Base-by-base conservation (phyloP, 2,888 invertebrate species). In the Drosophila multiciliata region DNA sequence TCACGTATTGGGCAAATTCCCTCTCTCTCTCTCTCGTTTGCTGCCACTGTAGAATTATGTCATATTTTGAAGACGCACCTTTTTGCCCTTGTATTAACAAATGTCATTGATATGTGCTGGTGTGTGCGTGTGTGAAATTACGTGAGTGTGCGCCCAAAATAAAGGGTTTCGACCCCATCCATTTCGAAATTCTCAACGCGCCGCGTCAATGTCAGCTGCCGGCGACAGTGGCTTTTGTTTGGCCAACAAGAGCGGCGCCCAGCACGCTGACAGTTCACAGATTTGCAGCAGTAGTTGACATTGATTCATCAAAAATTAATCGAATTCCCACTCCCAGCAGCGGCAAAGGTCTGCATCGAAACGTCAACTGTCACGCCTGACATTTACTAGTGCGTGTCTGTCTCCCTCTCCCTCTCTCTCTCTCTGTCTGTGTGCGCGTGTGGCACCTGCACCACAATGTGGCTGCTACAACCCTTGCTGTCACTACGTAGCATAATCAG, bases 221-320 rank as follows among this genome's bases (percentile, higher is more conserved):
- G 59, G 67, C 59, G 64, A 55, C 61, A 68, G 74, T 82, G 82
- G 75, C 72, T 82, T 77, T 83, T 78, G 78, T 78, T 75, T 75
- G 75, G 79, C 68, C 79, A 75, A 67, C 78, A 63, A 57, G 64
- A 49, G 67, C 32, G 59, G 57, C 63, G 59, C 36, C 59, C 67
- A 32, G 52, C 65, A 42, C 71, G 78, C 73, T 83, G 83, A 79
- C 89, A 87, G 87, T 72, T 81, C 78, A 80, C 78, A 86, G 83
- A 86, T 89, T 91, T 90, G 73, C 86, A 82, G 81, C 87, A 82
- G 77, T 80, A 82, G 80, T 83, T 87, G 91, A 91, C 91, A 90
- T 89, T 91, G 91, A 89, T 90, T 91, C 91, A 91, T 91, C 90
- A 91, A 91, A 91, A 88, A 91, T 91, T 91, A 91, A 91, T 91